phyloP scores from a whole-genome alignment of 2,113 vertebrate species.

The Oenanthe melanoleuca region DNA sequence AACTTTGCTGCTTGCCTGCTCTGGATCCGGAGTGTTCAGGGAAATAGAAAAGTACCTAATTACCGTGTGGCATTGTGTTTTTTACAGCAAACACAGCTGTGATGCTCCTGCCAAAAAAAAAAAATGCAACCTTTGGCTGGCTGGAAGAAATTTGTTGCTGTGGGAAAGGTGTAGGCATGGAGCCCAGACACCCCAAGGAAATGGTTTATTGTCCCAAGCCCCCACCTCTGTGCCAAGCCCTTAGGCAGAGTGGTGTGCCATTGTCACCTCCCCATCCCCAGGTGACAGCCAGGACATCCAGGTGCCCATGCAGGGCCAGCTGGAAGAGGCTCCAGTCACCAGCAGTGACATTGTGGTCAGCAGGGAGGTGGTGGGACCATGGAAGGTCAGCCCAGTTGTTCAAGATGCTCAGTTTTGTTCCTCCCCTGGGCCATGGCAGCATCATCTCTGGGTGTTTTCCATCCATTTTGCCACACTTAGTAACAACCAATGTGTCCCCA shows the following conservation, averaged over 20 bases:
- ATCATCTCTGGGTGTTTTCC: rapidly evolving
- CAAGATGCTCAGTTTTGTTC: not conserved
- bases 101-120: not conserved
- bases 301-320: not conserved
- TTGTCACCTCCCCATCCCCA: not conserved
- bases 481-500: not conserved
- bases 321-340: not conserved
- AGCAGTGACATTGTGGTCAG: rapidly evolving
- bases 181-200: not conserved
- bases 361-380: not conserved
- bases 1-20: not conserved
- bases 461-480: rapidly evolving
- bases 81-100: not conserved
- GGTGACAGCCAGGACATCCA: not conserved
- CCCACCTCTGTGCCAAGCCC: not conserved
- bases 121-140: not conserved
- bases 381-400: rapidly evolving
- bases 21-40: not conserved
- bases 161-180: not conserved
- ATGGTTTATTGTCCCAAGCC: not conserved
- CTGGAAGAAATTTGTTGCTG: not conserved
- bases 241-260: not conserved
- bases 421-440: not conserved
- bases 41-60: not conserved
- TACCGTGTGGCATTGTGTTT: not conserved